Evolutionary conservation across 2,113 vertebrate genomes (phyloP).

Genomic region (Sitta europaea): DNA sequence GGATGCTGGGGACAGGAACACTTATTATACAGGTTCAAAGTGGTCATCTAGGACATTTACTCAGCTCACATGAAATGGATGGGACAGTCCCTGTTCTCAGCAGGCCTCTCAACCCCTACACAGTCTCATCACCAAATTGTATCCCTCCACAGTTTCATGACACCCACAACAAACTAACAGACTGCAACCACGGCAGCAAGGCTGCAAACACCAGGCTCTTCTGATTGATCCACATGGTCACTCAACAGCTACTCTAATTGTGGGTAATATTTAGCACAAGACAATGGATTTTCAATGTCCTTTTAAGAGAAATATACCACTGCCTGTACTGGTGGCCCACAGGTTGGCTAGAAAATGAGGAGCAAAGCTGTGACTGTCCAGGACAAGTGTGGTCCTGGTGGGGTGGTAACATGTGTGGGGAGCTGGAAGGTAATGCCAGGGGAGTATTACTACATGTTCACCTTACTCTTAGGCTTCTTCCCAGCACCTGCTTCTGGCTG

Average conservation of each 20-base stretch:
- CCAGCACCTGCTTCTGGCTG: not conserved
- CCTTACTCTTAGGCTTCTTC: not conserved
- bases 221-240: not conserved
- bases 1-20: not conserved
- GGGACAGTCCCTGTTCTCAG: not conserved
- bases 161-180: not conserved
- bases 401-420: fast-evolving
- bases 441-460: not conserved
- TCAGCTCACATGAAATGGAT: not conserved
- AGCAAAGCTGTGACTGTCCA: not conserved
- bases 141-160: not conserved
- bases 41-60: not conserved
- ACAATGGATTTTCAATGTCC: not conserved
- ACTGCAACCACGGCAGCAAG: not conserved
- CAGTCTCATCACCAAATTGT: not conserved
- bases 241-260: not conserved
- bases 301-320: not conserved
- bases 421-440: fast-evolving
- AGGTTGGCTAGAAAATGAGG: not conserved
- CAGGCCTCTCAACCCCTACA: not conserved
- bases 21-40: not conserved
- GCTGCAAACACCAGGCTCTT: not conserved
- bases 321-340: not conserved
- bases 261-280: not conserved
- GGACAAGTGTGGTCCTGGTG: too few relatives aligned